These are phyloP conservation scores for Minunthozetes semirufus DNA, from an alignment of 2,888 invertebrate species.

Conservation along the genomic window DNA sequence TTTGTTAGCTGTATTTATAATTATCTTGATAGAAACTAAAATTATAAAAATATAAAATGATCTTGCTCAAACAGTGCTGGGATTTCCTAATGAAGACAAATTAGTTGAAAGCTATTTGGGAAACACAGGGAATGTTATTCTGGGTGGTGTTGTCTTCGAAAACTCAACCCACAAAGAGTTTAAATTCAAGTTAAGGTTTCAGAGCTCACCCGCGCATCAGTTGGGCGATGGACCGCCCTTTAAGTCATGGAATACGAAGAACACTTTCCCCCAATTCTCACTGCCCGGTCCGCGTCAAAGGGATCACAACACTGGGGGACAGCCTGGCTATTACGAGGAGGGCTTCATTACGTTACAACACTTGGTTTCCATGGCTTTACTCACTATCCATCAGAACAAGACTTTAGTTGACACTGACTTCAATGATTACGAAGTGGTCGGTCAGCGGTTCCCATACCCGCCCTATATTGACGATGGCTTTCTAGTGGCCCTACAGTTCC, in stretches of 20 bases:
- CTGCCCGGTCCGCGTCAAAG: conserved; percentile 16
- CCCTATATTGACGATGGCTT: conserved; percentile 62
- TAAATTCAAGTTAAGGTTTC: conserved; percentile 22
- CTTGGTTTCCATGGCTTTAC: conserved; percentile 53
- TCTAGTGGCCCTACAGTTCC: conserved; percentile 58
- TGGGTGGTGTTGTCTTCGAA: conserved; percentile 30
- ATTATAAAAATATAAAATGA: too few relatives aligned
- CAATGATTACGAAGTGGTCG: conserved; percentile 50
- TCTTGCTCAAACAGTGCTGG: background rate
- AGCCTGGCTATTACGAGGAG: conserved; percentile 56
- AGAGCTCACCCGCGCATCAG: conserved; percentile 15
- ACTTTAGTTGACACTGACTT: background rate
- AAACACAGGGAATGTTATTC: background rate
- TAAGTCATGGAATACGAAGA: conserved; percentile 12
- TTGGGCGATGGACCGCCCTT: background rate
- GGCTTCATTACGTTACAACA: conserved; percentile 63
- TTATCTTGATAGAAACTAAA: too few relatives aligned
- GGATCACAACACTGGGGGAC: background rate
- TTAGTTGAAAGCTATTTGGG: conserved; percentile 17
- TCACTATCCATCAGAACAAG: conserved; percentile 40
- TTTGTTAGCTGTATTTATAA: too few relatives aligned
- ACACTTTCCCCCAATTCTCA: conserved; percentile 22
- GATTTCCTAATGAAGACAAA: background rate
- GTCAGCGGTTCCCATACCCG: conserved; percentile 67
- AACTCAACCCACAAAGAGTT: background rate